phyloP scores from a whole-genome alignment of 2,888 invertebrate species.

The Nemoura dubitans region DNA sequence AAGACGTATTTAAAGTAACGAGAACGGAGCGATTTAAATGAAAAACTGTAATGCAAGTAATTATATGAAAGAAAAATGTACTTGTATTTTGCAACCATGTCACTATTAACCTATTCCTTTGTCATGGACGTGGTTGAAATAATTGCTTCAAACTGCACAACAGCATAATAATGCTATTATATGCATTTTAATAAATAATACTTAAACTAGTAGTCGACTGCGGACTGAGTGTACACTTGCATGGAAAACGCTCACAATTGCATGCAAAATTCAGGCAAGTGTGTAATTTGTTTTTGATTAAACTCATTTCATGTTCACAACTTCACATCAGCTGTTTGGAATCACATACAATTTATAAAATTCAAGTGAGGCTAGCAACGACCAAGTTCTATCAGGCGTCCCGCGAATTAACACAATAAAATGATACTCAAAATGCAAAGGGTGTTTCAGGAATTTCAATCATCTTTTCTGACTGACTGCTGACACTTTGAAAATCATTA shows the following conservation, averaged over 20 bases:
- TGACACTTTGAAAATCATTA: not conserved
- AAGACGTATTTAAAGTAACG: not conserved
- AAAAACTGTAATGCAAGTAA: not conserved
- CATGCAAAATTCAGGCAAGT: not conserved
- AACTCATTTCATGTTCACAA: slow-evolving; percentile 12
- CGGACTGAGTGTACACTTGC: not conserved
- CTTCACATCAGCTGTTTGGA: not conserved
- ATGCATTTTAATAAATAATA: not conserved
- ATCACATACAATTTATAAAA: not conserved
- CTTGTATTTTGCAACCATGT: not conserved
- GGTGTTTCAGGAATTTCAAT: no score
- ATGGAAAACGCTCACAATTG: not conserved
- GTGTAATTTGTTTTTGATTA: slow-evolving; percentile 12
- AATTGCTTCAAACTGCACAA: not conserved
- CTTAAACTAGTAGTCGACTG: not conserved
- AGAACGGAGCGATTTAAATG: not conserved
- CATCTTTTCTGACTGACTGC: not conserved
- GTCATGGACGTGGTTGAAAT: not conserved
- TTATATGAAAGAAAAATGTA: not conserved
- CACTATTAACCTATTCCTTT: not conserved
- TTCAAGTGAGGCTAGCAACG: not conserved
- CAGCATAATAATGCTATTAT: not conserved
- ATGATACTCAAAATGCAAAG: not conserved
- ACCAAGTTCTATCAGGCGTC: not conserved
- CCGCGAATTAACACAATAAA: not conserved